A percentile compares a stretch with the other conserved stretches of the same genome.
These are phyloP conservation scores for Spisula solida DNA, from an alignment of 2,888 invertebrate genomes.

Conservation along the genomic window DNA sequence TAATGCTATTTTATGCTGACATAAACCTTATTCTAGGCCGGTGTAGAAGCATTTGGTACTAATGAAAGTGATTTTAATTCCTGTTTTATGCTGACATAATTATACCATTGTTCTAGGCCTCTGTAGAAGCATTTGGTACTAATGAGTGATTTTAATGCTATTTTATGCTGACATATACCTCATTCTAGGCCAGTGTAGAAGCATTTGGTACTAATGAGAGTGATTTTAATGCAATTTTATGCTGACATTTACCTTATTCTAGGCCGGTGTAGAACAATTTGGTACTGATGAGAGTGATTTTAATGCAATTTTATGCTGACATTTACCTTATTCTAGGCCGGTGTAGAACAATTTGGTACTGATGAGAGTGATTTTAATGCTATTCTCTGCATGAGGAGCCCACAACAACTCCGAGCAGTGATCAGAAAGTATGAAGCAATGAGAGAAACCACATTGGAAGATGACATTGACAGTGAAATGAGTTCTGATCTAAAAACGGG, in stretches of 20 bases:
- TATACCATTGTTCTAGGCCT: no score
- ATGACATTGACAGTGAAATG: slow-evolving; percentile 78
- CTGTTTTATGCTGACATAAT: no score
- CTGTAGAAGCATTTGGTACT: slow-evolving; percentile 81
- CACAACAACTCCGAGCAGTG: slow-evolving; percentile 75
- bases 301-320: no score
- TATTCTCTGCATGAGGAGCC: slow-evolving; percentile 80
- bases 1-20: no score
- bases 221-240: slow-evolving; percentile 80
- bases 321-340: slow-evolving; percentile 82
- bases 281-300: slow-evolving; percentile 85
- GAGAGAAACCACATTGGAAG: slow-evolving; percentile 75
- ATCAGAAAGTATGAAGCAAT: slow-evolving; percentile 76
- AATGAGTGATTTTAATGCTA: slow-evolving; percentile 82
- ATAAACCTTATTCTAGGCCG: no score
- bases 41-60: slow-evolving; percentile 81
- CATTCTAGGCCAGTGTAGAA: slow-evolving; percentile 83
- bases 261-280: slow-evolving; percentile 82
- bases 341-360: slow-evolving; percentile 81
- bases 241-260: no score
- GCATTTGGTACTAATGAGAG: slow-evolving; percentile 84
- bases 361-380: slow-evolving; percentile 83
- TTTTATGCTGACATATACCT: no score
- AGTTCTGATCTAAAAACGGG: slow-evolving; percentile 77
- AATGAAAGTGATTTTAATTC: slow-evolving; percentile 83